These are phyloP conservation scores for Tichodroma muraria DNA, from an alignment of 2,113 vertebrate species.

Conservation along the genomic window DNA sequence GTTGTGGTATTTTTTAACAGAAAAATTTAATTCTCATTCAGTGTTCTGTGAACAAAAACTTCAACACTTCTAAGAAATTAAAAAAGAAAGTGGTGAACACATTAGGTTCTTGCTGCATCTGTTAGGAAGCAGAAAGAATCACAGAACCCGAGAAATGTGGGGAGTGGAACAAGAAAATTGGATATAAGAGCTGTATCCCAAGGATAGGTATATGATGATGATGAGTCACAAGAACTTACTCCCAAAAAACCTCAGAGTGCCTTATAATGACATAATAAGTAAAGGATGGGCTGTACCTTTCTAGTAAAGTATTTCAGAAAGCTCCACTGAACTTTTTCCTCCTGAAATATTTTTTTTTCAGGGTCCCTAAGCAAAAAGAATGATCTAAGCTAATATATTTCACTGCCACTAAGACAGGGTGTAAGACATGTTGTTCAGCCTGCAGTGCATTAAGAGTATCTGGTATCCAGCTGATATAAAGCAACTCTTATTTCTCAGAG, in stretches of 20 bases:
- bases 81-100: constrained; percentile 3
- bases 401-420: neutral
- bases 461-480: neutral
- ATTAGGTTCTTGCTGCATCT: constrained; percentile 17
- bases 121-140: neutral
- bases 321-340: neutral
- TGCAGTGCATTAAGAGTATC: neutral
- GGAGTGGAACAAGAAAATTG: neutral
- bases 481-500: neutral
- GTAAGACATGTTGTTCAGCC: neutral
- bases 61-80: constrained; percentile 18
- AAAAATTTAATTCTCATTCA: constrained; percentile 6
- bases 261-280: neutral
- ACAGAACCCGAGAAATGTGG: neutral
- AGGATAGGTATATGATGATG: neutral
- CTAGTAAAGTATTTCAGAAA: neutral
- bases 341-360: neutral
- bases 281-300: neutral
- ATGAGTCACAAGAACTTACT: neutral
- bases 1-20: neutral
- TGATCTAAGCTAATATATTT: neutral
- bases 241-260: neutral
- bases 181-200: neutral
- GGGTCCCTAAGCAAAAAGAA: neutral
- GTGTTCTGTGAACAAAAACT: constrained; percentile 19